Base-by-base conservation (phyloP, 2,113 vertebrate genomes). In the Psilopogon haemacephalus region DNA sequence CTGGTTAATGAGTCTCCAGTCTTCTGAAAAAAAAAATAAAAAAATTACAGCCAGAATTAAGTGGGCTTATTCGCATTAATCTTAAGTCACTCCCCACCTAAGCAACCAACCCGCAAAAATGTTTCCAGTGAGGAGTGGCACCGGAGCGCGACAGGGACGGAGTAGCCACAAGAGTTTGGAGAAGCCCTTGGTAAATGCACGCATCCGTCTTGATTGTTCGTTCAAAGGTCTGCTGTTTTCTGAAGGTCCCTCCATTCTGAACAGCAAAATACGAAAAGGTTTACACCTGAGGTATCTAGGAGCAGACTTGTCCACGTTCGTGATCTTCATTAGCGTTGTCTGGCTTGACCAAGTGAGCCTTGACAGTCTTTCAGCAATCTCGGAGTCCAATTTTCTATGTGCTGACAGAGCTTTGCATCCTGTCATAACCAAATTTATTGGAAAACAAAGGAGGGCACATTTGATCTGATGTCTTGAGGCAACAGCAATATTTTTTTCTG, bases 1-100 rank as follows among this genome's bases (percentile, higher is more conserved):
- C 82, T 93, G 77, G 96, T 97, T 97, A 96, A 96, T 97, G 95
- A 96, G 82, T 96, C 87, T 91, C 96, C 40, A 96, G 90, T 77
- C 92, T 94, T 79, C 88, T 81, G 56, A 91, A 94, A 89, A 96
- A 96, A 89, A 90, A 73, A 89, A 77, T 63, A 91, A 94, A 89
- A 96, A 96, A 89, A 90, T 76, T 90, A 77, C 67, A 93, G 56
- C 70, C 71, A 88, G 79, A 94, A 91, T 93, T 85, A 92, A 84
- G 81, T 58, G 60, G 23, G 21, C 88, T 97, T 97, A 72, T 90
- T 94, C 58, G 35, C 59, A 95, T 94, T 38, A 85, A 69, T 92
- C 74, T 96, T 69, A 92, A 96, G 7, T 92, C 65, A 91, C 75
- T 50, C 71, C 8, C 64, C 73, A 12, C 30, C 44, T 48, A 40